Base-by-base conservation (phyloP, 1,140 invertebrate genomes). In the Musca domestica region DNA sequence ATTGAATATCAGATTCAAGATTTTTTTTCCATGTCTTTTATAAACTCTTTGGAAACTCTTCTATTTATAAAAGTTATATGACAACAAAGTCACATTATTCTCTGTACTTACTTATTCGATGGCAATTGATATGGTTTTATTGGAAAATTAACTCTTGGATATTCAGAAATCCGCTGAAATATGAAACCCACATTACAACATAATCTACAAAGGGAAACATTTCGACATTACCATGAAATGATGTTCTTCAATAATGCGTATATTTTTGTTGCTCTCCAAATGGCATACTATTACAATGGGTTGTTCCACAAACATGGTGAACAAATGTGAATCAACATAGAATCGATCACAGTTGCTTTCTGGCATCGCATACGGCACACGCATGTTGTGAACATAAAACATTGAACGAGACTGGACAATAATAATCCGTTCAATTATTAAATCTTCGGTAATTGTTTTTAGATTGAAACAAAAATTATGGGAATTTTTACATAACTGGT, bases 401-500 rank as follows among this genome's bases (percentile, higher is more conserved):
- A 80, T 76, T 19, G 77, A 72, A 6, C 74, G 69, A 1, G 67
- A 76, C 69, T 80, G 77, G 34, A 80, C 77, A 64, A 80, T 74
- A 7, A 80, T 76, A 52, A 80, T 70, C 65, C 80, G 78, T 6
- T 80, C 72, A 41, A 80, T 72, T 12, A 76, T 49, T 68, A 80
- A 34, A 69, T 76, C 66, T 25, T 66, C 66, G 1, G 48, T 7
- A 0, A 47, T 12, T 1, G 77, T 76, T 56, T 72, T 69, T 5
- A 80, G 54, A n/a, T 72, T 75, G 64, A 80, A 80, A 4, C 76
- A 75, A 76, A 80, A 80, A 46, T 76, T 76, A 70, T 80, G 77
- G 14, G 77, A 80, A 22, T 78, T 72, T 48, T 74, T 71, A 46
- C 77, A 80, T 1, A 71, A 71, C 54, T 74, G 73, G 68, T 80